A percentile compares a stretch with the other conserved stretches of the same genome.
phyloP scores from a whole-genome alignment of 2,797 vertebrate species.

The Limnodromus scolopaceus region DNA sequence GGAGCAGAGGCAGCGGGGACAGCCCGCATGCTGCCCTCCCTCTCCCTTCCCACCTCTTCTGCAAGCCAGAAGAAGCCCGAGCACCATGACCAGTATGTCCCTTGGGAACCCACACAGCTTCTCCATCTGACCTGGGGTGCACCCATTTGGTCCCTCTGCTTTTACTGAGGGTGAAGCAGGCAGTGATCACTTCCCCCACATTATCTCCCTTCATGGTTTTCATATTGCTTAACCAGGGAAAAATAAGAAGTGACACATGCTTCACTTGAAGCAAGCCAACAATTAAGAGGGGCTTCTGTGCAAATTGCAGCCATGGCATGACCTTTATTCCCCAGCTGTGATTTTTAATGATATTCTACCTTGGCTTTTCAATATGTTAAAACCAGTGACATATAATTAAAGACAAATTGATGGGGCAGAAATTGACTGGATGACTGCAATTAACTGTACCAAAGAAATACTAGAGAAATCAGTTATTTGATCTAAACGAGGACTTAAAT shows the following conservation, averaged over 20 bases:
- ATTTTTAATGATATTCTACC: background rate
- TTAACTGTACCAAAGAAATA: background rate
- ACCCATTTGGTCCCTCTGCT: fast-evolving
- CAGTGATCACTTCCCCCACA: background rate
- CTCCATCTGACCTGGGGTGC: background rate
- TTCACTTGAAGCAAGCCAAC: background rate
- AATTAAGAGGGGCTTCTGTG: background rate
- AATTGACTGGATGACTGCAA: background rate
- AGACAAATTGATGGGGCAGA: background rate
- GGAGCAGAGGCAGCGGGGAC: no score
- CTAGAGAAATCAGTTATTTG: background rate
- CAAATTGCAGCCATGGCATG: background rate
- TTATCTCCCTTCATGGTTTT: background rate
- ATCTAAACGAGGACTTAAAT: background rate
- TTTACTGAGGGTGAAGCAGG: no score
- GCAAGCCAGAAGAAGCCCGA: no score
- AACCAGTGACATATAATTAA: background rate
- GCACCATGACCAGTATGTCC: no score
- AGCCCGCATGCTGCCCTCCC: no score
- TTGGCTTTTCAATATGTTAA: background rate
- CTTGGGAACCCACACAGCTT: no score
- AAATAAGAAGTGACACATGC: background rate
- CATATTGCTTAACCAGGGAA: background rate
- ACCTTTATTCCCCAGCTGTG: fast-evolving
- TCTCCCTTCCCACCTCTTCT: no score